A percentile compares a stretch with the other conserved stretches of the same genome.
These are phyloP conservation scores for Catharus fuscescens DNA, from an alignment of 2,113 vertebrate genomes.

Conservation along the genomic window DNA sequence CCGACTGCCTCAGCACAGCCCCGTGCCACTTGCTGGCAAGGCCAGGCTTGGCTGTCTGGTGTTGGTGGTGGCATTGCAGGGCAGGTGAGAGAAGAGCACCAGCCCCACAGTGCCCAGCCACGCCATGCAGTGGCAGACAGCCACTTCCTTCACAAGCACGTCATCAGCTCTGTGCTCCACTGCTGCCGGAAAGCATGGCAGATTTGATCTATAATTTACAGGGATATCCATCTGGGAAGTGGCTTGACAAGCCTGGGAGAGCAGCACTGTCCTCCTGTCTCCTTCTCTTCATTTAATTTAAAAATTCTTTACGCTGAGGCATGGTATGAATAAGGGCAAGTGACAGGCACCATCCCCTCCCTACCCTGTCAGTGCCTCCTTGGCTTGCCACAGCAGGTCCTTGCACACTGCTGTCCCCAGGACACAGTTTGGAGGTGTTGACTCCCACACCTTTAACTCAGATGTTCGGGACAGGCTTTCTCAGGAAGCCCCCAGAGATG, in stretches of 20 bases:
- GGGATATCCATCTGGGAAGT: background rate
- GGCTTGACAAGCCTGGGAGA: background rate
- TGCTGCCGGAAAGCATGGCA: background rate
- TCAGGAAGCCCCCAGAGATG: slow-evolving; percentile 29
- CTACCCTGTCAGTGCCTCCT: background rate
- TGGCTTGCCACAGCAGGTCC: background rate
- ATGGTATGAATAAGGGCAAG: background rate
- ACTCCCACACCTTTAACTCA: slow-evolving; percentile 7
- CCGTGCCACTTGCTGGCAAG: fast-evolving
- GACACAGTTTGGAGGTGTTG: background rate
- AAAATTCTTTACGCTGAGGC: background rate
- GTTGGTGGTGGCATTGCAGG: background rate
- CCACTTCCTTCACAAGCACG: background rate
- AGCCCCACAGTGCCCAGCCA: background rate
- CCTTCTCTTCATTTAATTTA: background rate
- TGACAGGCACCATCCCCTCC: background rate
- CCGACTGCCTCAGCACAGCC: fast-evolving
- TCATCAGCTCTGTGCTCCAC: background rate
- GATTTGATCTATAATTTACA: slow-evolving; percentile 51
- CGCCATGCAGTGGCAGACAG: background rate
- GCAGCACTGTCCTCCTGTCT: background rate
- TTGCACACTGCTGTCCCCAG: fast-evolving
- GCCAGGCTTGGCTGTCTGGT: background rate
- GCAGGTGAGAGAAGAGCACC: background rate
- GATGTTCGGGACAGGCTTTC: background rate